Evolutionary conservation across 2,888 invertebrate species (phyloP).

Genomic region (Heliconius charithonia): DNA sequence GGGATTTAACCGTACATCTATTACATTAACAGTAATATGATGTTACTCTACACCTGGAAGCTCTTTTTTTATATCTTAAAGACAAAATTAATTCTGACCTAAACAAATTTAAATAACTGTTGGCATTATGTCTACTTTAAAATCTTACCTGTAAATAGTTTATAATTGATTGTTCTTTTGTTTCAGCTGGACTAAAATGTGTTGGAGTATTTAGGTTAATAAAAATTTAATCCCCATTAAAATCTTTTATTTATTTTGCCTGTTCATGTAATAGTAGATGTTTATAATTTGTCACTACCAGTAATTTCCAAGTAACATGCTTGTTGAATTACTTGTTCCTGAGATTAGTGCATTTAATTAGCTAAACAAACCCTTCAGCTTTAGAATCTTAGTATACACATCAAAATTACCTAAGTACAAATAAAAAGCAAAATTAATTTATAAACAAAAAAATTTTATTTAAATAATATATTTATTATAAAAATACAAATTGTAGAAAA

Average conservation of each 20-base stretch:
- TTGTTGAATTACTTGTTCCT: too few relatives aligned
- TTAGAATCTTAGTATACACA: too few relatives aligned
- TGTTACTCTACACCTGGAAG: background rate
- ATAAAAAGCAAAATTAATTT: too few relatives aligned
- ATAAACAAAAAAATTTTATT: background rate
- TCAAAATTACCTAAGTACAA: too few relatives aligned
- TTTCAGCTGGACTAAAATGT: slow-evolving; percentile 86
- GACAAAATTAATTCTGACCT: too few relatives aligned
- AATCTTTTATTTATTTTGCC: slow-evolving; percentile 51
- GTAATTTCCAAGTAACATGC: too few relatives aligned
- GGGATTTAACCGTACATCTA: too few relatives aligned
- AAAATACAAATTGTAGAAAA: slow-evolving; percentile 41
- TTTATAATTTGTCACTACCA: background rate
- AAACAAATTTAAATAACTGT: background rate
- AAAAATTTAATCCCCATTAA: slow-evolving; percentile 59
- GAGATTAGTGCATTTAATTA: too few relatives aligned
- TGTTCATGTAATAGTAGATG: background rate
- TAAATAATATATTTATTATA: slow-evolving; percentile 37
- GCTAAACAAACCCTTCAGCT: too few relatives aligned
- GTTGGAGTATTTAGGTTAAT: slow-evolving; percentile 58
- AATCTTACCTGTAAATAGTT: slow-evolving; percentile 48
- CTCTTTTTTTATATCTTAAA: background rate
- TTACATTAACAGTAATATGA: background rate
- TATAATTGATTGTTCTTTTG: slow-evolving; percentile 56
- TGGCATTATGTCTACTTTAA: background rate